Evolutionary conservation across 2,113 vertebrate species (phyloP).

Genomic region (Limanda limanda): DNA sequence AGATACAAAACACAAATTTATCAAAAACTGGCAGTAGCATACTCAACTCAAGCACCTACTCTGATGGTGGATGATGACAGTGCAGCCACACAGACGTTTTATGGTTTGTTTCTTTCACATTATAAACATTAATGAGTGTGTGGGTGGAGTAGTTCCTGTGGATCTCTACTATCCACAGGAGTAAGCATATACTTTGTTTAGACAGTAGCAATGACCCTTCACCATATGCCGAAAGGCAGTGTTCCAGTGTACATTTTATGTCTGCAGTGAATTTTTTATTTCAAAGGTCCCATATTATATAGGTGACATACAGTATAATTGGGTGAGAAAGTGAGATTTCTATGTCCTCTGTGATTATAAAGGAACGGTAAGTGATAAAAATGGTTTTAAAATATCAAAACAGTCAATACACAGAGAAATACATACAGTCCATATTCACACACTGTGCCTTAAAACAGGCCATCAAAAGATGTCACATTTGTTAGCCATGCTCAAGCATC

Average conservation of each 20-base stretch:
- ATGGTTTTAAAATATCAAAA: background rate
- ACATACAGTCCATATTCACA: background rate
- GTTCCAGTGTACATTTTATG: background rate
- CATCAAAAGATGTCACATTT: background rate
- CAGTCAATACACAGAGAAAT: background rate
- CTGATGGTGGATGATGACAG: no score
- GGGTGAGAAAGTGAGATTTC: background rate
- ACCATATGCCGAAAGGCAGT: background rate
- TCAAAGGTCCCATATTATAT: background rate
- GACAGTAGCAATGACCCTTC: background rate
- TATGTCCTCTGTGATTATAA: background rate
- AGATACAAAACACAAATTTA: no score
- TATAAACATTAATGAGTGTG: background rate
- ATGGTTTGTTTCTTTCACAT: no score
- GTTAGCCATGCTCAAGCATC: background rate
- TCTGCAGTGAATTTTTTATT: background rate
- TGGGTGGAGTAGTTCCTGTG: background rate
- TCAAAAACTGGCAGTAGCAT: no score
- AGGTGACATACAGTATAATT: no score
- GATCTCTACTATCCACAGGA: background rate
- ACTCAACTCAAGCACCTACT: no score
- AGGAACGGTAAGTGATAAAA: background rate
- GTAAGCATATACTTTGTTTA: background rate
- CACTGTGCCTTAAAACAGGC: no score
- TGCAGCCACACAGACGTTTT: no score